Conservation (phyloP, 2,888 invertebrate genomes). For the Seira musarum region DNA sequence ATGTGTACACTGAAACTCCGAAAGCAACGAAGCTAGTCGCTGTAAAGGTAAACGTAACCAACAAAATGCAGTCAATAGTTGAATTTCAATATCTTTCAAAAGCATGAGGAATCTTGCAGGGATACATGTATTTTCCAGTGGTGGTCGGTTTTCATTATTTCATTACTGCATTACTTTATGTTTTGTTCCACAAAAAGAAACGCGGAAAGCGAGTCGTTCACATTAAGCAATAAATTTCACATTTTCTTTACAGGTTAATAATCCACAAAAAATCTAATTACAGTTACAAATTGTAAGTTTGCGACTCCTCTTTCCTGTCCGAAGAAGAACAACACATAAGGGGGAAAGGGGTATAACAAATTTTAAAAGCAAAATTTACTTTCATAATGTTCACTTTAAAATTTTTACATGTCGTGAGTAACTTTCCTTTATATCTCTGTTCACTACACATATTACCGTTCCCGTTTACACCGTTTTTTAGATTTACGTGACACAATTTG, state of each 20-base stretch:
- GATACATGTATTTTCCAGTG: too few relatives aligned
- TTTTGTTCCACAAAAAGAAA: too few relatives aligned
- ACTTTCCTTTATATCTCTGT: not conserved
- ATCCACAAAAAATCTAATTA: conserved; percentile 53
- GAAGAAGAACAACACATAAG: not conserved
- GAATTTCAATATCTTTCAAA: too few relatives aligned
- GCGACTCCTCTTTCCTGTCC: not conserved
- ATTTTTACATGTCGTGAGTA: conserved; percentile 5
- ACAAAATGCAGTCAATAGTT: too few relatives aligned
- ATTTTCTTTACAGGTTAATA: conserved; percentile 56
- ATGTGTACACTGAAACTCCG: not conserved
- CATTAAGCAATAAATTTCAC: not conserved
- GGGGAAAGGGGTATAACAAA: not conserved
- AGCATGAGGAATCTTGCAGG: too few relatives aligned
- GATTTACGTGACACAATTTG: conserved; percentile 22
- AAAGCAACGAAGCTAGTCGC: not conserved
- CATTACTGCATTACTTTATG: not conserved
- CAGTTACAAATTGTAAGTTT: conserved; percentile 10
- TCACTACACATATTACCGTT: not conserved
- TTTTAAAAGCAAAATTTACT: not conserved
- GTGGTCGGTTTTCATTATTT: too few relatives aligned
- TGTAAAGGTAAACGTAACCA: too few relatives aligned
- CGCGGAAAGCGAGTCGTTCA: not conserved
- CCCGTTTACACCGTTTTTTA: conserved; percentile 1
- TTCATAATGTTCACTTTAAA: not conserved